phyloP scores from a whole-genome alignment of 1,140 invertebrate genomes.

The Copidosoma floridanum region DNA sequence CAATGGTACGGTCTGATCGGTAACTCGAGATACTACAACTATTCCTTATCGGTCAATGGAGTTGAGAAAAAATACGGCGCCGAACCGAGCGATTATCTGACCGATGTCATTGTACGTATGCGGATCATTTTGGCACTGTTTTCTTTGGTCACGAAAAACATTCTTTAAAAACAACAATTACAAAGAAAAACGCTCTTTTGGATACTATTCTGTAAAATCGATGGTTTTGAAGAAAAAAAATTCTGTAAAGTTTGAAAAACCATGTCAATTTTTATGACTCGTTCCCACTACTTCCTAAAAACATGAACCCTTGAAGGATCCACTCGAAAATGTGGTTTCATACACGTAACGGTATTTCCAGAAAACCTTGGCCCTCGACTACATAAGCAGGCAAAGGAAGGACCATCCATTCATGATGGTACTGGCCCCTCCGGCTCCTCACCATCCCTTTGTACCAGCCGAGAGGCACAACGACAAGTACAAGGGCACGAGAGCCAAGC shows the following conservation, averaged over 20 bases:
- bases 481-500: conserved; percentile 61
- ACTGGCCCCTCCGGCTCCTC: conserved; percentile 78
- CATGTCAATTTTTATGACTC: background rate
- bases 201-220: too few species aligned
- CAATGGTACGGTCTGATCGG: conserved; percentile 78
- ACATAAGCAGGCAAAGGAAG: conserved; percentile 52
- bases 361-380: conserved; percentile 60
- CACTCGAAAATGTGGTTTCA: too few species aligned
- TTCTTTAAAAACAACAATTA: too few species aligned
- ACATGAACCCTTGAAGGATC: too few species aligned
- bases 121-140: too few species aligned
- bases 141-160: too few species aligned
- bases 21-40: conserved; percentile 87
- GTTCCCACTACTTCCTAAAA: too few species aligned
- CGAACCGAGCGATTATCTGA: conserved; percentile 69
- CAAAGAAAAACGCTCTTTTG: background rate
- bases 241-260: too few species aligned
- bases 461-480: conserved; percentile 67
- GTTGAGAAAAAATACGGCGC: conserved; percentile 60
- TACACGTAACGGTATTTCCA: too few species aligned
- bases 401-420: conserved; percentile 76
- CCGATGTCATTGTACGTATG: conserved; percentile 77
- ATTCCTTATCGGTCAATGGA: conserved; percentile 81
- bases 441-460: conserved; percentile 80
- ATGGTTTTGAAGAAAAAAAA: too few species aligned